phyloP scores from a whole-genome alignment of 2,797 vertebrate genomes.

The Arrhamphus sclerolepis region DNA sequence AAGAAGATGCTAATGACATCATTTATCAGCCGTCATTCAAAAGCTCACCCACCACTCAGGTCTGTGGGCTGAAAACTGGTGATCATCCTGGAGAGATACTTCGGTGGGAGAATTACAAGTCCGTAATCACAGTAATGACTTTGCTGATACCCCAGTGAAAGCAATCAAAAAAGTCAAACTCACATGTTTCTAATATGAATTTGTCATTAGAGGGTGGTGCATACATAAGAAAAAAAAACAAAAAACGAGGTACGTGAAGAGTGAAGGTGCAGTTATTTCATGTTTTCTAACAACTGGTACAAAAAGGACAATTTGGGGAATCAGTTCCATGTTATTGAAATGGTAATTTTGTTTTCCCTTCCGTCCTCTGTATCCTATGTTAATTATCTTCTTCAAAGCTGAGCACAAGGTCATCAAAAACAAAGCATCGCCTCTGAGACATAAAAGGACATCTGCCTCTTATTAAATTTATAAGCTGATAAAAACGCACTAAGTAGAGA shows the following conservation, averaged over 20 bases:
- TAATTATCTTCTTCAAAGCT: no score
- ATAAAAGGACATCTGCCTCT: slow-evolving; percentile 31
- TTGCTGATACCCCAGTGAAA: slow-evolving; percentile 43
- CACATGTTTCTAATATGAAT: slow-evolving; percentile 34
- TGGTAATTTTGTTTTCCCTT: slow-evolving; percentile 47
- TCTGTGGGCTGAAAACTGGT: slow-evolving; percentile 26
- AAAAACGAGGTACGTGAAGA: neutral
- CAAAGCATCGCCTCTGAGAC: slow-evolving; percentile 3
- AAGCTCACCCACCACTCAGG: slow-evolving; percentile 42
- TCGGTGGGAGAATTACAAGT: slow-evolving; percentile 48
- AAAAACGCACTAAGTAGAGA: slow-evolving; percentile 28
- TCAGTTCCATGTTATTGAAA: slow-evolving; percentile 53
- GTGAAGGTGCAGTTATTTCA: neutral
- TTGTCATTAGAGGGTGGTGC: neutral
- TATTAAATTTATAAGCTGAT: slow-evolving; percentile 39
- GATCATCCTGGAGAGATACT: slow-evolving; percentile 40
- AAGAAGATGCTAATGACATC: slow-evolving; percentile 64
- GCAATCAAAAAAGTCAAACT: slow-evolving; percentile 60
- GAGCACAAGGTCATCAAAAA: no score
- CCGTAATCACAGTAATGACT: slow-evolving; percentile 65
- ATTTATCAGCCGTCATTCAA: slow-evolving; percentile 69
- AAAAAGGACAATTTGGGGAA: slow-evolving; percentile 35
- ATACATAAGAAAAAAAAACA: slow-evolving; percentile 5
- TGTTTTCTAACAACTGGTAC: slow-evolving; percentile 20
- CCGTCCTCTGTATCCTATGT: no score